Percentiles rank a stretch among this genome's conserved stretches.
These are phyloP conservation scores for Pundamilia nyererei DNA, from an alignment of 2,113 vertebrate genomes.

Conservation along the genomic window DNA sequence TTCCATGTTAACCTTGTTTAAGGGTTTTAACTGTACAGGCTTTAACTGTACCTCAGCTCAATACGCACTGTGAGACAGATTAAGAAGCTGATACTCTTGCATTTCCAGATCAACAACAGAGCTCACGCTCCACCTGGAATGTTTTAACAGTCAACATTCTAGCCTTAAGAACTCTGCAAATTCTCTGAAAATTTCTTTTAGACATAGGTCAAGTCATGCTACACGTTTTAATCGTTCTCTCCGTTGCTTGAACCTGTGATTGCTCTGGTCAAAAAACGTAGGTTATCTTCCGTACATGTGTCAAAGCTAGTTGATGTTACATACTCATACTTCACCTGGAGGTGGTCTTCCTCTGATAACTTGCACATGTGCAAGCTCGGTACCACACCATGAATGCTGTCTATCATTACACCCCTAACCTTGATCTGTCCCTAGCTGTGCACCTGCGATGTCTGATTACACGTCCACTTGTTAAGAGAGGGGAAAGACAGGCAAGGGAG, in stretches of 20 bases:
- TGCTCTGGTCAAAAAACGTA: not conserved
- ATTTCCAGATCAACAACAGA: not conserved
- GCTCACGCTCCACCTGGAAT: not conserved
- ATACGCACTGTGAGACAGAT: not conserved
- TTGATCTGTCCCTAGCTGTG: not conserved
- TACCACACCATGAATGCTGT: not conserved
- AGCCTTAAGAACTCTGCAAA: not conserved
- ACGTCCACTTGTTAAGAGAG: not conserved
- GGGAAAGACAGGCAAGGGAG: not conserved
- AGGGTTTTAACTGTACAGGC: not conserved
- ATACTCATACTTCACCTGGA: not conserved
- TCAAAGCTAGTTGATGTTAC: not conserved
- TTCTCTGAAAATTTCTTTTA: not conserved
- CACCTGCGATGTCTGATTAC: not conserved
- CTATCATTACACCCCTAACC: not conserved
- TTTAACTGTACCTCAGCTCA: not conserved
- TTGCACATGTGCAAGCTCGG: not conserved
- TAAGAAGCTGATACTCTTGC: not conserved
- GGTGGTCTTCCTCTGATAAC: not conserved
- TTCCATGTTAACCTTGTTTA: not conserved
- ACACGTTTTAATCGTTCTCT: not conserved
- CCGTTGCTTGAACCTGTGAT: not conserved
- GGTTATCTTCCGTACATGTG: not conserved
- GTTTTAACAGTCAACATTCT: not conserved
- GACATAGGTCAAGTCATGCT: not conserved